Evolutionary conservation across 2,113 vertebrate species (phyloP).

Genomic region (Oenanthe oenanthe): DNA sequence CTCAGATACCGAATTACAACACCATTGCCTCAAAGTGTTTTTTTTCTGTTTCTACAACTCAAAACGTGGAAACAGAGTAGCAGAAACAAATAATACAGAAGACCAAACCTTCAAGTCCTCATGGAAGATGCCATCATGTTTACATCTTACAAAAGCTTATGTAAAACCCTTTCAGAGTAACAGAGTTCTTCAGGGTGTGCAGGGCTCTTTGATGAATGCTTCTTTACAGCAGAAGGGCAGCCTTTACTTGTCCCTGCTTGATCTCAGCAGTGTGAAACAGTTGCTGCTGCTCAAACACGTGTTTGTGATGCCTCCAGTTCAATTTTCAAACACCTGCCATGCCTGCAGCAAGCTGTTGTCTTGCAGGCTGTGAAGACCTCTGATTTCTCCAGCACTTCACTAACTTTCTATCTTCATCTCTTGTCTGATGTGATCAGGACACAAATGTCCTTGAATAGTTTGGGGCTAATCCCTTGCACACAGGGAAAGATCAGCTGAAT

Average conservation of each 20-base stretch:
- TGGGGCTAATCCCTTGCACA: not conserved
- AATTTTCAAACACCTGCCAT: not conserved
- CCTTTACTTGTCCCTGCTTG: not conserved
- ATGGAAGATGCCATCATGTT: not conserved
- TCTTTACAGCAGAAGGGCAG: not conserved
- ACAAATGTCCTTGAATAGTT: not conserved
- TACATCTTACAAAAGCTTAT: not conserved
- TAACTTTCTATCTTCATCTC: not conserved
- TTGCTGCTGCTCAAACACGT: not conserved
- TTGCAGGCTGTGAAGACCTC: not conserved
- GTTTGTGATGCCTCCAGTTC: not conserved
- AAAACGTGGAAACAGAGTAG: not conserved
- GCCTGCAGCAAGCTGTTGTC: not conserved
- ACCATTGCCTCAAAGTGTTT: rapidly evolving
- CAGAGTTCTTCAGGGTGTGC: not conserved
- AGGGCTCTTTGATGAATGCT: not conserved
- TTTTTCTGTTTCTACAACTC: not conserved
- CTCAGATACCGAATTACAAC: too few relatives aligned
- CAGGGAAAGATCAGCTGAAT: not conserved
- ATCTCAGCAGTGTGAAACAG: not conserved
- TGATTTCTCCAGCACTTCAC: not conserved
- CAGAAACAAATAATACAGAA: not conserved
- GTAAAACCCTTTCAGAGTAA: rapidly evolving
- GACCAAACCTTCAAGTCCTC: not conserved
- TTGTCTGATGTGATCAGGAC: not conserved